phyloP scores from a whole-genome alignment of 1,140 invertebrate species.

The Drosophila ficusphila region DNA sequence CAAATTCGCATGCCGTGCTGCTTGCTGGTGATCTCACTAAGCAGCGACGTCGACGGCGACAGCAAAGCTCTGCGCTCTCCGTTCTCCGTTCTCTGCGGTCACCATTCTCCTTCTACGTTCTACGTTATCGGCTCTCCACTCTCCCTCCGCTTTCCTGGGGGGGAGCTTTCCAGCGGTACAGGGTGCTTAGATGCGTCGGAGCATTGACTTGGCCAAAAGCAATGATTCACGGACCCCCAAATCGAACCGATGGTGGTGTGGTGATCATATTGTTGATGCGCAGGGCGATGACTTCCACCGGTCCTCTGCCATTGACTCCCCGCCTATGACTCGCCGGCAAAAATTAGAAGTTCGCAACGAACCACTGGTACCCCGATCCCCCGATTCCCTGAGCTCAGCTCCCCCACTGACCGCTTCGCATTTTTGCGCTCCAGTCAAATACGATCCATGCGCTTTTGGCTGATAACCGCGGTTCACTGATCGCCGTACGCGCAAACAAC shows the following conservation, averaged over 20 bases:
- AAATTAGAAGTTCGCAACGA: slow-evolving; percentile 10
- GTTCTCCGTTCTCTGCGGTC: not conserved
- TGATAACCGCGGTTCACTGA: slow-evolving; percentile 46
- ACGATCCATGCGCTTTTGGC: not conserved
- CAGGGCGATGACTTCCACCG: slow-evolving; percentile 21
- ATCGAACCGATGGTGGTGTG: slow-evolving; percentile 9
- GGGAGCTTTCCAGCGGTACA: slow-evolving; percentile 4
- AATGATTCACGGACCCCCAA: slow-evolving; percentile 40
- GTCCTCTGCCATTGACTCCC: slow-evolving; percentile 17
- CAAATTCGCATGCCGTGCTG: slow-evolving; percentile 6
- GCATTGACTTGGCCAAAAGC: slow-evolving; percentile 58
- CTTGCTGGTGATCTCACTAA: slow-evolving; percentile 23
- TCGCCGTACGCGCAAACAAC: slow-evolving; percentile 19
- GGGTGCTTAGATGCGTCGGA: slow-evolving; percentile 40
- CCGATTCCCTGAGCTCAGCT: not conserved
- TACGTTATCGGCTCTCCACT: not conserved
- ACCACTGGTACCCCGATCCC: not conserved
- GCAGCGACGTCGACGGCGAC: slow-evolving; percentile 1
- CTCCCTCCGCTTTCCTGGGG: not conserved
- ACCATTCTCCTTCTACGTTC: not conserved
- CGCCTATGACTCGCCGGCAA: slow-evolving; percentile 5
- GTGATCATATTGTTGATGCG: not conserved
- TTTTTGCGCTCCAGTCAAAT: too few relatives aligned
- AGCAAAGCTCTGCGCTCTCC: not conserved
- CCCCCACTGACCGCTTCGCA: not conserved